phyloP scores from a whole-genome alignment of 2,113 vertebrate species.

The Triplophysa tibetana region DNA sequence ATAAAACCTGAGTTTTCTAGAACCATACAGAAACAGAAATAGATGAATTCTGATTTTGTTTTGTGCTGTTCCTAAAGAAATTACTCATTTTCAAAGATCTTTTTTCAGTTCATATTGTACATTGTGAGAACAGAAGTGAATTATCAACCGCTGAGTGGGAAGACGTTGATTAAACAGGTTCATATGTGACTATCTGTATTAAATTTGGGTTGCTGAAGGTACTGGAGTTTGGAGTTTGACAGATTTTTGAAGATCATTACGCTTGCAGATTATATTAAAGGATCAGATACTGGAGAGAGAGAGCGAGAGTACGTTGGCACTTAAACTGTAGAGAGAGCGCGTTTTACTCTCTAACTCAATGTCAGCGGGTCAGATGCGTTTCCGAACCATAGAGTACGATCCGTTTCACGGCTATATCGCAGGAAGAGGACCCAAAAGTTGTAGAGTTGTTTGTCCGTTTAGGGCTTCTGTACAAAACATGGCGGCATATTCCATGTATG shows the following conservation, averaged over 20 bases:
- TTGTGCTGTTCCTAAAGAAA: too few relatives aligned
- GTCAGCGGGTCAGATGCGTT: too few relatives aligned
- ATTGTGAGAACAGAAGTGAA: background rate
- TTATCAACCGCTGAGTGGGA: background rate
- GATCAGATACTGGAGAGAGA: too few relatives aligned
- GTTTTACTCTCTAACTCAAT: too few relatives aligned
- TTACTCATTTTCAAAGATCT: background rate
- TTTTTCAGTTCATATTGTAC: background rate
- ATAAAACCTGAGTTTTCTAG: constrained; percentile 48
- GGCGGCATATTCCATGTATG: too few relatives aligned
- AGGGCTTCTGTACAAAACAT: too few relatives aligned
- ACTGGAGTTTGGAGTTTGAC: background rate
- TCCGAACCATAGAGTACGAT: too few relatives aligned
- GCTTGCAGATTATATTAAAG: background rate
- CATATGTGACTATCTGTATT: constrained; percentile 7
- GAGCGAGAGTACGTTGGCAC: too few relatives aligned
- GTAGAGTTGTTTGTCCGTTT: too few relatives aligned
- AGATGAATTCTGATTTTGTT: background rate
- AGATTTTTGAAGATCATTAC: background rate
- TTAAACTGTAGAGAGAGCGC: too few relatives aligned
- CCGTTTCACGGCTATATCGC: too few relatives aligned
- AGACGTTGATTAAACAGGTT: background rate
- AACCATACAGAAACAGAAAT: background rate
- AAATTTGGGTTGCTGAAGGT: background rate
- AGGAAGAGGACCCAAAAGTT: too few relatives aligned